Conservation (phyloP, 2,113 vertebrate genomes). For the Micronycteris hirsuta region DNA sequence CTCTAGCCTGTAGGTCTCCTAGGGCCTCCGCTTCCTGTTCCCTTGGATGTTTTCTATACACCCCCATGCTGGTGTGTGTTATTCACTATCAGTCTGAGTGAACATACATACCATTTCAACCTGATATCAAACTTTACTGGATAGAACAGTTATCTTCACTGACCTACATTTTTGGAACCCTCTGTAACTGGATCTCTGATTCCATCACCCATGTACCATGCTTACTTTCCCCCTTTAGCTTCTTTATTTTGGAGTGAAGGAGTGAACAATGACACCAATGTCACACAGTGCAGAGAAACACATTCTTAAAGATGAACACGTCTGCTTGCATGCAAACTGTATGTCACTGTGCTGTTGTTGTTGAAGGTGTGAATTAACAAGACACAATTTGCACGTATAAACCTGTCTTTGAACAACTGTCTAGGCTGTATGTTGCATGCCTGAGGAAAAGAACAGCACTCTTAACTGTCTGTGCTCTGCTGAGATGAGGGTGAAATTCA, state of each 20-base stretch:
- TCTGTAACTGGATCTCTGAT: not conserved
- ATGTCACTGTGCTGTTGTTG: conserved; percentile 14
- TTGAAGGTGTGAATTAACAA: not conserved
- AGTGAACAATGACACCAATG: not conserved
- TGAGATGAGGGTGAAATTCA: not conserved
- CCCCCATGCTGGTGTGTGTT: not conserved
- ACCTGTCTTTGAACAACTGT: not conserved
- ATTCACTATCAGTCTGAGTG: not conserved
- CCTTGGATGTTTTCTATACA: not conserved
- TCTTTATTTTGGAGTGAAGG: not conserved
- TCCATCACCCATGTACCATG: not conserved
- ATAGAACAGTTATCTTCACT: not conserved
- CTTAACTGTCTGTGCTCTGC: conserved; percentile 11
- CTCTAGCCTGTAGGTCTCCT: not conserved
- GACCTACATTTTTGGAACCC: not conserved
- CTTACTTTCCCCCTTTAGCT: not conserved
- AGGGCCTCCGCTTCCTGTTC: not conserved
- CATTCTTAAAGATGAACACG: not conserved
- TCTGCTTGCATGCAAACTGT: conserved; percentile 22
- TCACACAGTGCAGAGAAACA: not conserved
- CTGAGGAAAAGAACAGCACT: not conserved
- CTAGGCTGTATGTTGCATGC: not conserved
- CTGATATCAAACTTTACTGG: not conserved
- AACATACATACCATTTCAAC: not conserved
- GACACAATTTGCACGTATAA: not conserved